Conservation (phyloP, 2,797 vertebrate genomes). For the Oryzias sinensis region DNA sequence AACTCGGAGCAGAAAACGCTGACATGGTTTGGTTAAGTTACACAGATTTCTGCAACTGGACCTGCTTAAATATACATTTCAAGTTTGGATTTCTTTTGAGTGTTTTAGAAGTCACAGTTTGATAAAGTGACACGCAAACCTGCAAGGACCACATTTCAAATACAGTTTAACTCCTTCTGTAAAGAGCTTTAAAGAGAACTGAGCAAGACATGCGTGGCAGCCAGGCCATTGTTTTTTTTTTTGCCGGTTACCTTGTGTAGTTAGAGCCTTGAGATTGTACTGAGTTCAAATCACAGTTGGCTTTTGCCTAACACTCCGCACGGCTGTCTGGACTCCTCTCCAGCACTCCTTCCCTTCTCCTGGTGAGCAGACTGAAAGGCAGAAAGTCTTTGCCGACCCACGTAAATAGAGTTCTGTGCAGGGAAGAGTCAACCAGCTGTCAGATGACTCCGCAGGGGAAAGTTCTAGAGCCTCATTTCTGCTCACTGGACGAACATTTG, state of each 20-base stretch:
- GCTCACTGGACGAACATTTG: slow-evolving; percentile 23
- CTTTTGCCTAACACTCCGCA: slow-evolving; percentile 44
- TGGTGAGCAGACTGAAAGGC: slow-evolving; percentile 61
- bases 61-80: no score
- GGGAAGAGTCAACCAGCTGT: slow-evolving; percentile 65
- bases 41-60: no score
- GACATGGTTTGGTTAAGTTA: slow-evolving; percentile 10
- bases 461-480: slow-evolving; percentile 64
- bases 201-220: slow-evolving; percentile 56
- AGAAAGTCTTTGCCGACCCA: slow-evolving; percentile 43
- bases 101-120: slow-evolving; percentile 13
- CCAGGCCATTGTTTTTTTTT: slow-evolving; percentile 25
- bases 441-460: slow-evolving; percentile 76
- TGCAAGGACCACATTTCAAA: no score
- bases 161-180: not conserved
- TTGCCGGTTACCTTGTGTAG: slow-evolving; percentile 73
- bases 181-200: slow-evolving; percentile 37
- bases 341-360: slow-evolving; percentile 53
- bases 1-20: slow-evolving; percentile 37
- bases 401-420: slow-evolving; percentile 62
- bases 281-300: slow-evolving; percentile 42
- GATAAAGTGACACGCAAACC: slow-evolving; percentile 48
- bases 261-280: slow-evolving; percentile 63
- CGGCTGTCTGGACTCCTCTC: slow-evolving; percentile 39
- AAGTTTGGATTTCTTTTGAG: not conserved